phyloP scores from a whole-genome alignment of 2,888 invertebrate species.

The Peribatodes rhomboidaria region DNA sequence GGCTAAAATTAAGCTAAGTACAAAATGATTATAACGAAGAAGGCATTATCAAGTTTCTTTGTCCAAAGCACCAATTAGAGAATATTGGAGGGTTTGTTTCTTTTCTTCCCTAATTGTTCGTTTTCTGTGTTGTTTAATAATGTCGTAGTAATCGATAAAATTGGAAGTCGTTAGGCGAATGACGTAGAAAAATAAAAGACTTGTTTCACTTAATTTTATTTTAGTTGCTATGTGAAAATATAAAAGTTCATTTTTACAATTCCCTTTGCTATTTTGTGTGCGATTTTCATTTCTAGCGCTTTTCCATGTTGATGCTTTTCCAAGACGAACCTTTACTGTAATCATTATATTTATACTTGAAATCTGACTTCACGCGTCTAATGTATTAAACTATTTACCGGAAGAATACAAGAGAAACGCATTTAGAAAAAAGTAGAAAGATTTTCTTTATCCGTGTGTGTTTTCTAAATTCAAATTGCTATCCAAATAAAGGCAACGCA shows the following conservation, averaged over 20 bases:
- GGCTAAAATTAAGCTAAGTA: not conserved
- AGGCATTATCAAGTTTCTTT: slow-evolving; percentile 25
- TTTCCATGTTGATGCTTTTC: slow-evolving; percentile 1
- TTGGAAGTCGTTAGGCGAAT: not conserved
- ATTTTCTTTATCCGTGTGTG: not conserved
- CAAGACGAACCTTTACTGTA: not conserved
- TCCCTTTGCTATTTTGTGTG: not conserved
- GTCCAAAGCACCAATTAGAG: slow-evolving; percentile 24
- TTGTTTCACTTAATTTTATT: not conserved
- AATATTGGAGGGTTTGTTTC: slow-evolving; percentile 25
- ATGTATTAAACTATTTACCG: not conserved
- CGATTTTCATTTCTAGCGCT: slow-evolving; percentile 5
- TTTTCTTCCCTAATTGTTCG: slow-evolving; percentile 27
- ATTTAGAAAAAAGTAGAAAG: not conserved
- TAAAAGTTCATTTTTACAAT: too few relatives aligned
- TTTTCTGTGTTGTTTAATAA: slow-evolving; percentile 19
- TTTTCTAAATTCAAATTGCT: not conserved
- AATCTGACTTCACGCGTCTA: too few relatives aligned
- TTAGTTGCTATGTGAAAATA: slow-evolving; percentile 1
- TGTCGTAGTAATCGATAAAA: slow-evolving; percentile 12
- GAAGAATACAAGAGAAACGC: not conserved
- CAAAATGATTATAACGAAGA: slow-evolving; percentile 7
- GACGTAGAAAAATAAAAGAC: not conserved
- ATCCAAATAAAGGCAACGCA: not conserved
- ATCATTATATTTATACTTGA: too few relatives aligned